phyloP scores from a whole-genome alignment of 2,888 invertebrate species.

The Diarsia brunnea region DNA sequence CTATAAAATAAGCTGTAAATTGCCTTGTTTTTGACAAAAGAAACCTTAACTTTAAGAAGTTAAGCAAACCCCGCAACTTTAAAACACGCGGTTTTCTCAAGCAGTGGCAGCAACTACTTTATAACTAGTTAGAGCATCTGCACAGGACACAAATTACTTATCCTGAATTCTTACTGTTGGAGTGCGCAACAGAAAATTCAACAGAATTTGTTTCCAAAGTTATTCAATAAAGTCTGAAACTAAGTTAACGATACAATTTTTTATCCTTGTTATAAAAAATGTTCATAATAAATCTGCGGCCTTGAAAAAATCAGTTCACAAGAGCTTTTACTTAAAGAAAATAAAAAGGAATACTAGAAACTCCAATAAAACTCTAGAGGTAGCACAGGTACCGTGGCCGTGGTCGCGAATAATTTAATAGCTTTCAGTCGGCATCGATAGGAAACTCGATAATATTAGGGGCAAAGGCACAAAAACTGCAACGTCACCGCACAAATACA shows the following conservation, averaged over 20 bases:
- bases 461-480: slow-evolving; percentile 72
- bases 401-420: slow-evolving; percentile 70
- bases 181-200: neutral
- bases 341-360: slow-evolving; percentile 14
- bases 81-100: neutral
- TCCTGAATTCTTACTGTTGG: neutral
- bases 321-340: neutral
- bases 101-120: neutral
- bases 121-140: neutral
- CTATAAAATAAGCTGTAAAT: slow-evolving; percentile 3
- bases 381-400: neutral
- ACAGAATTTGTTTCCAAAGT: neutral
- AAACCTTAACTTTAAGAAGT: too few relatives aligned
- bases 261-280: neutral
- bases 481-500: slow-evolving; percentile 75
- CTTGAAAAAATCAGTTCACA: neutral
- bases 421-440: slow-evolving; percentile 67
- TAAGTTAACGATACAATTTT: neutral
- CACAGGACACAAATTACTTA: neutral
- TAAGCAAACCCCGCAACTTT: too few relatives aligned
- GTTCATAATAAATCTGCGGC: neutral
- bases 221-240: neutral
- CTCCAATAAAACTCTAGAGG: slow-evolving; percentile 17
- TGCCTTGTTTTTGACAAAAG: slow-evolving; percentile 5
- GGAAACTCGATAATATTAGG: slow-evolving; percentile 80